A percentile compares a stretch with the other conserved stretches of the same genome.
Conservation (phyloP, 2,888 invertebrate genomes). For the Metopia argyrocephala region DNA sequence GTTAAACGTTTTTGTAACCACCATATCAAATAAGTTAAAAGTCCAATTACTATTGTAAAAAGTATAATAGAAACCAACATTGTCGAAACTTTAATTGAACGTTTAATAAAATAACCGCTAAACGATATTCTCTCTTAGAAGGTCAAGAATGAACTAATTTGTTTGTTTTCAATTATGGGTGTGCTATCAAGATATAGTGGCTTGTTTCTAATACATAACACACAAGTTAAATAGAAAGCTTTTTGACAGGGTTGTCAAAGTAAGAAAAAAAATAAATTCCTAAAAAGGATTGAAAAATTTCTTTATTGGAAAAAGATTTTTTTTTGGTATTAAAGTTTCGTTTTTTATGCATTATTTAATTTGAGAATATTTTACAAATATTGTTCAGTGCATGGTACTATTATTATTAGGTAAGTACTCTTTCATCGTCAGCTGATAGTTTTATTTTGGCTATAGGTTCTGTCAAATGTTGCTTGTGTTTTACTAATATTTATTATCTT, state of each 20-base stretch:
- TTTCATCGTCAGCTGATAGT: too few relatives aligned
- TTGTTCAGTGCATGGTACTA: too few relatives aligned
- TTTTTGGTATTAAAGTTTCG: too few relatives aligned
- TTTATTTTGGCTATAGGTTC: too few relatives aligned
- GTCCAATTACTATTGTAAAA: background rate
- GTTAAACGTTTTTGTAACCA: constrained; percentile 34
- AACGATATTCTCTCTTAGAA: background rate
- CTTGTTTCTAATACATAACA: background rate
- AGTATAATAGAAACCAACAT: background rate
- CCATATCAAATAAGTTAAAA: background rate
- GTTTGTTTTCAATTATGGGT: background rate
- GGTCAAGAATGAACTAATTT: background rate
- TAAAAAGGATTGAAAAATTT: background rate
- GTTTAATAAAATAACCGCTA: too few relatives aligned
- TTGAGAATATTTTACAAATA: too few relatives aligned
- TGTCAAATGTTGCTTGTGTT: too few relatives aligned
- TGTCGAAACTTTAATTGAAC: too few relatives aligned
- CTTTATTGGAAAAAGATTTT: too few relatives aligned
- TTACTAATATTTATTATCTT: too few relatives aligned
- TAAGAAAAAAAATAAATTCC: background rate
- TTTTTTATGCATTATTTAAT: too few relatives aligned
- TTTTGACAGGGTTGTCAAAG: background rate
- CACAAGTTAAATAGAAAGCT: background rate
- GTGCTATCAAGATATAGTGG: background rate
- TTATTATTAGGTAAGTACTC: too few relatives aligned